Percentiles rank a stretch among this genome's conserved stretches.
Evolutionary conservation across 2,797 vertebrate genomes (phyloP).

Genomic region (Bufotes viridis): DNA sequence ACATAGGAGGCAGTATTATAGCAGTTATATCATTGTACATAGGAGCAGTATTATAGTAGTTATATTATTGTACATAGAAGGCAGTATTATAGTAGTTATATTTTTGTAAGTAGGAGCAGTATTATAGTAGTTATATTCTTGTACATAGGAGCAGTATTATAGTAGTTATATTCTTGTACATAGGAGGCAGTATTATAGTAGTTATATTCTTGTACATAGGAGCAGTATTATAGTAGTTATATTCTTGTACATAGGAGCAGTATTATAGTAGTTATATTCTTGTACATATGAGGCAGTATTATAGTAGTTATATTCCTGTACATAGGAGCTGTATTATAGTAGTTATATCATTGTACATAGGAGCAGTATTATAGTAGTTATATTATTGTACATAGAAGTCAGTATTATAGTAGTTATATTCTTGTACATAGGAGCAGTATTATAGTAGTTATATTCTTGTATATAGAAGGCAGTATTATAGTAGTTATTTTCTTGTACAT

Average conservation of each 20-base stretch:
- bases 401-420: neutral
- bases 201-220: no score
- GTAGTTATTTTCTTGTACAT: neutral
- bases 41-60: neutral
- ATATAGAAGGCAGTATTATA: no score
- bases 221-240: no score
- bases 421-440: no score
- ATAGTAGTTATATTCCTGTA: conserved; percentile 1
- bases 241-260: no score
- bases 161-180: neutral
- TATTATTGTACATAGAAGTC: neutral
- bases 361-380: conserved; percentile 5
- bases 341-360: neutral
- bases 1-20: neutral
- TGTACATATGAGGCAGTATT: neutral
- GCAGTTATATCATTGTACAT: neutral
- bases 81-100: conserved; percentile 11
- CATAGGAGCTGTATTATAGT: neutral
- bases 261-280: no score
- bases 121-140: neutral
- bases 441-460: no score
- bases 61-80: no score
- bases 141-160: neutral
- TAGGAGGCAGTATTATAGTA: no score
- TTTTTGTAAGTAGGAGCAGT: neutral